Conservation (phyloP, 1,140 invertebrate genomes). For the Cotesia chilonis region DNA sequence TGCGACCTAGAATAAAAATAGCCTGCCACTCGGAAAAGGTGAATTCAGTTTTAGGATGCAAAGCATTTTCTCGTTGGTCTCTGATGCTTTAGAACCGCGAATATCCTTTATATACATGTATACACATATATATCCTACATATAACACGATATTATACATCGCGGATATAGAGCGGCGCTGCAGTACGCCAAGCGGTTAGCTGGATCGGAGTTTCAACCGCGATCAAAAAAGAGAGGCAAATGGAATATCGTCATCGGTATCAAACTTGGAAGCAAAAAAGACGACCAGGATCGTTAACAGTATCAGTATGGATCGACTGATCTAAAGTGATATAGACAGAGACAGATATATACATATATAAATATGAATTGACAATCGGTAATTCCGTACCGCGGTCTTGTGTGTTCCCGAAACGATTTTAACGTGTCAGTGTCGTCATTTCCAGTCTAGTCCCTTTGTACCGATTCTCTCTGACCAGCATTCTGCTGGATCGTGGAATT, state of each 20-base stretch:
- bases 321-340: too few species aligned
- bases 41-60: slow-evolving; percentile 46
- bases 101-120: background rate
- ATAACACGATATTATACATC: background rate
- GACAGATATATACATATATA: background rate
- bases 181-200: too few species aligned
- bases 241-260: background rate
- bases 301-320: too few species aligned
- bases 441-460: background rate
- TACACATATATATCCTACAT: background rate
- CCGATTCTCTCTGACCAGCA: background rate
- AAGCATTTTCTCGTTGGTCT: slow-evolving; percentile 38
- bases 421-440: slow-evolving; percentile 22
- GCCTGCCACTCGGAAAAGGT: slow-evolving; percentile 44
- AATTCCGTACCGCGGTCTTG: slow-evolving; percentile 22
- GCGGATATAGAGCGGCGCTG: too few species aligned
- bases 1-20: slow-evolving; percentile 45
- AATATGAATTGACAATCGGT: slow-evolving; percentile 24
- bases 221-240: background rate
- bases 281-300: background rate
- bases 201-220: too few species aligned
- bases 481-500: background rate
- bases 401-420: background rate
- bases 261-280: background rate
- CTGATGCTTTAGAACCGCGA: background rate